Conservation (phyloP, 2,797 vertebrate genomes). For the Onychomys arenicola region DNA sequence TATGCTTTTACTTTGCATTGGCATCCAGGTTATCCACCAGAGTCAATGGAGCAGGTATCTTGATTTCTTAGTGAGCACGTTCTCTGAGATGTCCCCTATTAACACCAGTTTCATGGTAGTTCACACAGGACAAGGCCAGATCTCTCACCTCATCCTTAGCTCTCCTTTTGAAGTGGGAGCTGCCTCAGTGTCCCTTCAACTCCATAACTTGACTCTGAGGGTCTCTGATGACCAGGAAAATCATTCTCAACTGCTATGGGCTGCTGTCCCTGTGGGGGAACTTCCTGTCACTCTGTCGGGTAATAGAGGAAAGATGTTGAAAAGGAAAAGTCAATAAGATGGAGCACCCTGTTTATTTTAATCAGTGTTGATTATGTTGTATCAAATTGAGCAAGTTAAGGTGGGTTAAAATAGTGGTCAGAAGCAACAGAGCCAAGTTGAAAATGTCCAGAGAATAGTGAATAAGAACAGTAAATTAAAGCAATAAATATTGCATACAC, state of each 20-base stretch:
- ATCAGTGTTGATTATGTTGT: background rate
- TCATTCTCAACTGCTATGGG: background rate
- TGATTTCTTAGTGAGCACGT: too few relatives aligned
- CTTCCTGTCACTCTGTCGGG: background rate
- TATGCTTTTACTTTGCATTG: background rate
- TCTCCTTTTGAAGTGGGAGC: background rate
- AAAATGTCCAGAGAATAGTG: conserved; percentile 2
- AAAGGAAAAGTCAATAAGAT: background rate
- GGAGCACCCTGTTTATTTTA: background rate
- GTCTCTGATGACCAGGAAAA: background rate
- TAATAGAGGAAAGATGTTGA: background rate
- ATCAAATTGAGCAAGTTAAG: background rate
- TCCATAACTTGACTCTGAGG: background rate
- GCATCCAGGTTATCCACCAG: background rate
- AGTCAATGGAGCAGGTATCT: background rate
- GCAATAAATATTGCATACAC: background rate
- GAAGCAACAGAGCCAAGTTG: background rate
- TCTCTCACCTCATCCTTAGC: background rate
- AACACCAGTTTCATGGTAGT: fast-evolving
- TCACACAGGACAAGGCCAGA: background rate
- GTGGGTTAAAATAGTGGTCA: background rate
- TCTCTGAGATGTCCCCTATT: background rate
- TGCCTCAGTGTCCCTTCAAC: background rate
- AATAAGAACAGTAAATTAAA: background rate
- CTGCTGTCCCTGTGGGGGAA: background rate